Evolutionary conservation across 2,113 vertebrate species (phyloP), one percentile per base, ranked within the genome.

Genomic region (Desmodus rotundus): DNA sequence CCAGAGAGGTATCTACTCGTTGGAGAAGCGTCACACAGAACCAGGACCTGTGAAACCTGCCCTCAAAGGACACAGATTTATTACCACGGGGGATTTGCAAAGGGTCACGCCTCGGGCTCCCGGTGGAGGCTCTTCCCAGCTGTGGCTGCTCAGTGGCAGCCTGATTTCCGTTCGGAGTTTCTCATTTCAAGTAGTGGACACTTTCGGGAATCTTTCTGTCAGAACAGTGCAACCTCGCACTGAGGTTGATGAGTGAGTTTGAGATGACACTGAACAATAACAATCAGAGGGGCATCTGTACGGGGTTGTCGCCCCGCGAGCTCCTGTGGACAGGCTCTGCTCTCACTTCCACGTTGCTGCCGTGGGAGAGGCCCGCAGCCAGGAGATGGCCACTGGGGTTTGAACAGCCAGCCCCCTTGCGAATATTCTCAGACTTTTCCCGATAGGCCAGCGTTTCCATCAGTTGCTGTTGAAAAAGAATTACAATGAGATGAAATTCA

Each of bases 401-500:
- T 74, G 70, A 58, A 15, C 7, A 17, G 54, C 54, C 16, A 61
- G 52, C 26, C 17, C 12, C 31, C 67, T 82, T 72, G 41, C 31
- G 33, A 74, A 67, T 28, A 31, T 17, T n/a, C 52, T 81, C 41
- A 5, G 45, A 43, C 73, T 56, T 58, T 89, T 78, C 80, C 65
- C 63, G 17, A 73, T 63, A 10, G n/a, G 26, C 20, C 67, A 54
- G 47, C 28, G 33, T 74, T 67, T 72, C 47, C 26, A 7, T 68
- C 47, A 28, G 16, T 84, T 82, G 89, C 61, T n/a, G 31, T 12
- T 67, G 67, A 56, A 73, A 86, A 90, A 43, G 85, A 74, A 72
- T 77, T 81, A n/a, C 84, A 36, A 26, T 43, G 56, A 58, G 65
- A 73, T 68, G 88, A 87, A 92, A 93, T 94, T 47, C 77, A 63